Evolutionary conservation across 2,113 vertebrate genomes (phyloP).

Genomic region (Zootoca vivipara): DNA sequence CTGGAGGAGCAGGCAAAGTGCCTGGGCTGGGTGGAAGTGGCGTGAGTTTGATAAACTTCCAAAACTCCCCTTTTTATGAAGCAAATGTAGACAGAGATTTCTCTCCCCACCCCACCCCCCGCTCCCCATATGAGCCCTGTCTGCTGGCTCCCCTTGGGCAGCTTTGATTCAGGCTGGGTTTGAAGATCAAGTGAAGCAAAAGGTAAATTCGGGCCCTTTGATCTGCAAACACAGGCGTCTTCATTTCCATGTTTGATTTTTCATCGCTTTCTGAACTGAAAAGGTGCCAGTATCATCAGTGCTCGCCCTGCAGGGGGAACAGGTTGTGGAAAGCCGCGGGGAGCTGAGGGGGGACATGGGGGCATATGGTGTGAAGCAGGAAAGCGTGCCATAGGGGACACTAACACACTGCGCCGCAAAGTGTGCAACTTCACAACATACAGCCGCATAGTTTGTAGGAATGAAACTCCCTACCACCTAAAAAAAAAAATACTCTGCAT

Average conservation of each 20-base stretch:
- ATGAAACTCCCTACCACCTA: neutral
- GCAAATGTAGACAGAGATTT: conserved; percentile 1
- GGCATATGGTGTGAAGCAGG: neutral
- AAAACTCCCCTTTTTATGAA: conserved; percentile 16
- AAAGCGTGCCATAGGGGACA: neutral
- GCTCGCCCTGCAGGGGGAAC: conserved; percentile 88
- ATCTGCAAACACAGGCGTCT: conserved; percentile 81
- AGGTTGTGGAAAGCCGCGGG: conserved; percentile 72
- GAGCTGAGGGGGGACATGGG: neutral
- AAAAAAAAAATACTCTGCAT: neutral
- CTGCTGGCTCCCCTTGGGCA: conserved; percentile 71
- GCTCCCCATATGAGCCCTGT: conserved; percentile 21
- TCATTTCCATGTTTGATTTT: conserved; percentile 88
- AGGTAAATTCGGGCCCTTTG: conserved; percentile 84
- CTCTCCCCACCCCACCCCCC: neutral
- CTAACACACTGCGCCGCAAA: neutral
- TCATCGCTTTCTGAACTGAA: conserved; percentile 76
- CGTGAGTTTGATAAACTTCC: neutral
- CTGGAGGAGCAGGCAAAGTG: neutral
- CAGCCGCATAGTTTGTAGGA: neutral
- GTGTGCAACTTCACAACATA: neutral
- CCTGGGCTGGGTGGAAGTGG: neutral
- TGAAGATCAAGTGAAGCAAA: conserved; percentile 85
- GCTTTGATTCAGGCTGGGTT: conserved; percentile 69
- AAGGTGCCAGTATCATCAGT: conserved; percentile 81